Evolutionary conservation across 2,797 vertebrate genomes (phyloP).

Genomic region (Chelon labrosus): DNA sequence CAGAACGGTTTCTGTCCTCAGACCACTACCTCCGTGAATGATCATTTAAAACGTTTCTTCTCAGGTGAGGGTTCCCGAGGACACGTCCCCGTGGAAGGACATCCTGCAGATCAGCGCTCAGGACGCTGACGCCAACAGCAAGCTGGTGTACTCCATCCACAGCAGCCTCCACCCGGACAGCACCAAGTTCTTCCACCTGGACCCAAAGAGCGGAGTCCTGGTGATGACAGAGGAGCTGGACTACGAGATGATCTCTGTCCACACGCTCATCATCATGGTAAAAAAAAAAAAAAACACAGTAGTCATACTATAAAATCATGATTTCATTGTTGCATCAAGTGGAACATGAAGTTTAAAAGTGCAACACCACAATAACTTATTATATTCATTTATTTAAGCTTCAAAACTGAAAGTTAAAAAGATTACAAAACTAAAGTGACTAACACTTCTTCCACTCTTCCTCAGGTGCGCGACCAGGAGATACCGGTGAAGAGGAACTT

Average conservation of each 20-base stretch:
- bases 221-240: conserved; percentile 89
- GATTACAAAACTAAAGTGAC: no score
- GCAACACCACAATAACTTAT: no score
- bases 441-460: neutral
- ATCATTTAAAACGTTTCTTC: neutral
- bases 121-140: conserved; percentile 91
- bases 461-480: conserved; percentile 95
- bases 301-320: neutral
- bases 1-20: neutral
- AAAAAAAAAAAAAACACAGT: conserved; percentile 1
- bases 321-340: no score
- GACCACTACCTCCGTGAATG: neutral
- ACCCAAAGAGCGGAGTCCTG: conserved; percentile 90
- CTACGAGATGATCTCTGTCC: conserved; percentile 86
- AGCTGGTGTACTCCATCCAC: conserved; percentile 93
- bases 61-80: conserved; percentile 89
- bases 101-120: conserved; percentile 90
- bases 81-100: conserved; percentile 90
- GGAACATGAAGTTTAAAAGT: no score
- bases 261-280: conserved; percentile 94
- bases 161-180: conserved; percentile 89
- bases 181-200: conserved; percentile 90
- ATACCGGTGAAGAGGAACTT: conserved; percentile 96
- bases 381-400: no score
- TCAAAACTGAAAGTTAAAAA: no score